Conservation (phyloP, 2,888 invertebrate species). For the Agonopterix alstromeriana region DNA sequence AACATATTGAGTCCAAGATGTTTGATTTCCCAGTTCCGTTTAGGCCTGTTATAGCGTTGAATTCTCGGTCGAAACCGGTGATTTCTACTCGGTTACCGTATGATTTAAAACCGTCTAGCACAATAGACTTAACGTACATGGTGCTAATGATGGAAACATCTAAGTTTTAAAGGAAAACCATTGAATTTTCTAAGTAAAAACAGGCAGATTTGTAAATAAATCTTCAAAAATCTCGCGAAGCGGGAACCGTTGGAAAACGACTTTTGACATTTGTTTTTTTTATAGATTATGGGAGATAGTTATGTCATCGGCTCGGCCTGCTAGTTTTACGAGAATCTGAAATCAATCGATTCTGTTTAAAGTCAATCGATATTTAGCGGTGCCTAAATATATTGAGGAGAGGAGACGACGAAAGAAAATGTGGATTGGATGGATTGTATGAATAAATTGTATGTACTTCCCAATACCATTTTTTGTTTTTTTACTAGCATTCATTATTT, state of each 20-base stretch:
- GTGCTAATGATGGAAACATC: slow-evolving; percentile 14
- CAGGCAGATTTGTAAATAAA: neutral
- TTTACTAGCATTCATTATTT: too few relatives aligned
- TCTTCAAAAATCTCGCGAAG: slow-evolving; percentile 5
- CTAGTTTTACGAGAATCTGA: too few relatives aligned
- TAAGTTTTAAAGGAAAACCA: neutral
- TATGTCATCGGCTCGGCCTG: too few relatives aligned
- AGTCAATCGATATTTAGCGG: too few relatives aligned
- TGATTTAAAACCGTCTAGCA: slow-evolving; percentile 98
- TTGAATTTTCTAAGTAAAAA: neutral
- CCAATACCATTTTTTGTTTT: too few relatives aligned
- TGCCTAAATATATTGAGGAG: too few relatives aligned
- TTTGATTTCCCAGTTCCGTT: slow-evolving; percentile 99
- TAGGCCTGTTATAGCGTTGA: slow-evolving; percentile 98
- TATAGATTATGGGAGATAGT: neutral
- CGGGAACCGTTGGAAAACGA: slow-evolving; percentile 29
- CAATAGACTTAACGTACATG: slow-evolving; percentile 95
- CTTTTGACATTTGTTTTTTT: slow-evolving; percentile 8
- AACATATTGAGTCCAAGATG: slow-evolving; percentile 98
- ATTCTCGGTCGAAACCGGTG: slow-evolving; percentile 93
- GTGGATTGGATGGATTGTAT: too few relatives aligned
- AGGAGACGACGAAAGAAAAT: too few relatives aligned
- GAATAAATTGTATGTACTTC: too few relatives aligned
- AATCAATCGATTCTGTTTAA: too few relatives aligned
- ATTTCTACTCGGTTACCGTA: slow-evolving; percentile 96